These are phyloP conservation scores for Trissolcus basalis DNA, from an alignment of 1,140 invertebrate species.

Conservation along the genomic window DNA sequence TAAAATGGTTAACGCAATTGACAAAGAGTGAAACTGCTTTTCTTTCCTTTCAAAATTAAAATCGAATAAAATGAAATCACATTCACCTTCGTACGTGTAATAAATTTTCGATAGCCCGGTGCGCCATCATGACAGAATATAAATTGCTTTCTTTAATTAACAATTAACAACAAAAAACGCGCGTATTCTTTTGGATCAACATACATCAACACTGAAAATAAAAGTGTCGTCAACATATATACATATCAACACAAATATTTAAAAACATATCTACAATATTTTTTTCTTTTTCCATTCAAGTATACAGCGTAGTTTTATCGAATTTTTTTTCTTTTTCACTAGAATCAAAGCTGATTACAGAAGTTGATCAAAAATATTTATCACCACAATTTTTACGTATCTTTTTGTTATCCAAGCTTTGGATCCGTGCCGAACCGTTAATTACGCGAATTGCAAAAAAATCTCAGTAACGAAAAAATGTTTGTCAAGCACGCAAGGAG, in stretches of 20 bases:
- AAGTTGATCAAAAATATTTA: too few species aligned
- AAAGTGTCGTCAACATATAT: constrained; percentile 41
- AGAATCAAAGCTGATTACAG: constrained; percentile 13
- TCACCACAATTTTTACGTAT: neutral
- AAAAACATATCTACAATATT: constrained; percentile 30
- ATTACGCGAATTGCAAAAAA: too few species aligned
- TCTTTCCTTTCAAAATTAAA: constrained; percentile 3
- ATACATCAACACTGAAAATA: constrained; percentile 45
- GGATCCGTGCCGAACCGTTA: too few species aligned
- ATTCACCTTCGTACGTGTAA: neutral
- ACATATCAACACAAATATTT: constrained; percentile 39
- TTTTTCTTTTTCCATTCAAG: constrained; percentile 16
- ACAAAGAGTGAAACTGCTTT: neutral
- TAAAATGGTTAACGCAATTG: constrained; percentile 1
- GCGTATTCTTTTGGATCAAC: constrained; percentile 38
- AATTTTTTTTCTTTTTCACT: constrained; percentile 33
- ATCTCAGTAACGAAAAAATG: too few species aligned
- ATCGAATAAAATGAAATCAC: neutral
- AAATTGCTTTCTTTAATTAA: constrained; percentile 43
- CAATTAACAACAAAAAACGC: constrained; percentile 50
- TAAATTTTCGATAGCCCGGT: constrained; percentile 5
- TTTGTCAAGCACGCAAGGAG: too few species aligned
- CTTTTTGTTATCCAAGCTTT: constrained; percentile 7
- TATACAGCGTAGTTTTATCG: too few species aligned
- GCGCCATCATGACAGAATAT: constrained; percentile 12